Evolutionary conservation across 2,113 vertebrate species (phyloP).

Genomic region (Mohoua ochrocephala): DNA sequence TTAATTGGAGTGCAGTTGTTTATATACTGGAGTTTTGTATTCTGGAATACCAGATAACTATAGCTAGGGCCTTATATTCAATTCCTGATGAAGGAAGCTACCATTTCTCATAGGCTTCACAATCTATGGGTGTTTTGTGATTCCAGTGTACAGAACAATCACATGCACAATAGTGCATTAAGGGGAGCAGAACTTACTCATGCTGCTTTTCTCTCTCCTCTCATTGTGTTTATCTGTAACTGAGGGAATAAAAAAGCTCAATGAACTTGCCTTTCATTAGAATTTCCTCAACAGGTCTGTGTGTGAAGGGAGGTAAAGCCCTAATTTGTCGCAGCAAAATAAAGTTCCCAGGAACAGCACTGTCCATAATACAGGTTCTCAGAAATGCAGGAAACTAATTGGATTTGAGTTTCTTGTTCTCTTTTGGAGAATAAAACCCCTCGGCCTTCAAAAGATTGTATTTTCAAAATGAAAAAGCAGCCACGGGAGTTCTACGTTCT

Average conservation of each 20-base stretch:
- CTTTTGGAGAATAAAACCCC: background rate
- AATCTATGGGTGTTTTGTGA: background rate
- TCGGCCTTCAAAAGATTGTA: background rate
- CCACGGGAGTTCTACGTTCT: background rate
- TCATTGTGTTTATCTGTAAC: background rate
- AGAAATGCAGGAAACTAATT: constrained; percentile 11
- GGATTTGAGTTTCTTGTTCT: constrained; percentile 13
- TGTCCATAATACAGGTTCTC: background rate
- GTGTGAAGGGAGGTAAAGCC: background rate
- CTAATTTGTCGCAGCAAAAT: background rate
- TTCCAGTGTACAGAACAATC: background rate
- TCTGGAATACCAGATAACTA: background rate
- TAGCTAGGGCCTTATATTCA: background rate
- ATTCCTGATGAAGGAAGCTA: background rate
- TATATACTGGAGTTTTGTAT: background rate
- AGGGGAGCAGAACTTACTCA: background rate
- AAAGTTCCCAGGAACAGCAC: background rate
- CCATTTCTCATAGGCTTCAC: background rate
- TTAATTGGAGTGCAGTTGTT: background rate
- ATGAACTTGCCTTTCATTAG: background rate
- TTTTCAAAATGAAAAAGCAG: background rate
- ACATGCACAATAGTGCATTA: background rate
- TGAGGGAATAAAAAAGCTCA: background rate
- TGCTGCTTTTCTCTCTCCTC: background rate
- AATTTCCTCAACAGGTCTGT: background rate